Evolutionary conservation across 2,113 vertebrate genomes (phyloP).

Genomic region (Hassar affinis): DNA sequence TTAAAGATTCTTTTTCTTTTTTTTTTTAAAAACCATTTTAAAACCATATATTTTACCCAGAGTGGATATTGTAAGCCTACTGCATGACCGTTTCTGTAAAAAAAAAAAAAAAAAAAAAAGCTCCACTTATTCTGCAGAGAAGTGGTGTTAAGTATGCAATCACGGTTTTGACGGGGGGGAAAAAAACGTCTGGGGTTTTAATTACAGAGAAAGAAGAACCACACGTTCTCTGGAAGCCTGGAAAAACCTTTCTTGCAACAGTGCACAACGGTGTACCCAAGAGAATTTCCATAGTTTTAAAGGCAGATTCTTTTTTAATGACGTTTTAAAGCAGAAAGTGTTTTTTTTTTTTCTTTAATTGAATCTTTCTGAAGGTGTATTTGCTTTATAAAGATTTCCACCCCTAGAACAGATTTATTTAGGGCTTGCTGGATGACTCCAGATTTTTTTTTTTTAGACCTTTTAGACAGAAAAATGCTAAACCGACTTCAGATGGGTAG

Average conservation of each 20-base stretch:
- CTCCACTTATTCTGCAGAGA: too few species aligned
- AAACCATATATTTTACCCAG: background rate
- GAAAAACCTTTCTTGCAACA: background rate
- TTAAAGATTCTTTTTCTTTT: background rate
- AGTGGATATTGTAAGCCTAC: background rate
- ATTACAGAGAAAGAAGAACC: background rate
- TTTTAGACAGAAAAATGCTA: background rate
- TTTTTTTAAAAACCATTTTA: background rate
- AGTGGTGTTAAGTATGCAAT: background rate
- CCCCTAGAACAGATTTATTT: background rate
- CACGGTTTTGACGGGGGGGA: background rate
- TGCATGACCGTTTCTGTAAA: background rate
- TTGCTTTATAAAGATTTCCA: background rate
- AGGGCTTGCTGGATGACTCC: too few species aligned
- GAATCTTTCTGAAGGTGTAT: background rate
- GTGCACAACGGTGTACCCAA: background rate
- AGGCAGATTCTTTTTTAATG: background rate
- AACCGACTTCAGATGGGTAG: background rate
- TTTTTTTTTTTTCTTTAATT: background rate
- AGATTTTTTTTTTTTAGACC: too few species aligned
- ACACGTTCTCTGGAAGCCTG: background rate
- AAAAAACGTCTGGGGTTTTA: background rate
- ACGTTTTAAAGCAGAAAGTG: background rate
- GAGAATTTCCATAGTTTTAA: background rate
- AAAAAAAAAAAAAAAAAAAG: too few species aligned